phyloP scores from a whole-genome alignment of 2,888 invertebrate species.

The Lymantria dispar region DNA sequence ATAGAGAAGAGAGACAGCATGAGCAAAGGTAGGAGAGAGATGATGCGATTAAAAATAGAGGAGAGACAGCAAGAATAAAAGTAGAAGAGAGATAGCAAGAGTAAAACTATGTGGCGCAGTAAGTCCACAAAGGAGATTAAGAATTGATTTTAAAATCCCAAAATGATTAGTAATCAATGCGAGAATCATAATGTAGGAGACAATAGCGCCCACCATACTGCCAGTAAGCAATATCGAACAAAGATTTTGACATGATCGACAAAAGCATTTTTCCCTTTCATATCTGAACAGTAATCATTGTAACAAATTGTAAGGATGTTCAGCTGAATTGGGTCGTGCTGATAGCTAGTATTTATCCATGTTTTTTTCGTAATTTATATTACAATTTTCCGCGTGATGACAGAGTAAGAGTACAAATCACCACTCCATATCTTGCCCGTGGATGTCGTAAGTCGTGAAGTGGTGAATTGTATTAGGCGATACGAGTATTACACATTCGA shows the following conservation, averaged over 20 bases:
- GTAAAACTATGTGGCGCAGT: background rate
- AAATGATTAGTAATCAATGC: background rate
- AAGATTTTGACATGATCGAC: background rate
- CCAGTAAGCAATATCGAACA: background rate
- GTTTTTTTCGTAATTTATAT: background rate
- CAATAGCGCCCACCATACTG: background rate
- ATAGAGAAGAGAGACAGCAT: no score
- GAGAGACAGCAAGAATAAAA: no score
- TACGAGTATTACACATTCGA: no score
- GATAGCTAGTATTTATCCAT: background rate
- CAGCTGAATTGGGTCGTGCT: background rate
- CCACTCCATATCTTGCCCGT: no score
- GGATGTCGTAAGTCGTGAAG: no score
- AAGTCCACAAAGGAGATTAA: background rate
- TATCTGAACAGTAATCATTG: background rate
- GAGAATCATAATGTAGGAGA: background rate
- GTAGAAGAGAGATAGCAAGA: no score
- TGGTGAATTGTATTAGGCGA: no score
- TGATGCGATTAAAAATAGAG: no score
- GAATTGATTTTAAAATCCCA: background rate
- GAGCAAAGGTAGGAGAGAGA: no score
- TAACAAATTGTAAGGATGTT: background rate
- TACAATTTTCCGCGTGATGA: background rate
- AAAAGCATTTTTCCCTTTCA: background rate
- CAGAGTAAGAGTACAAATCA: background rate